Evolutionary conservation across 2,888 invertebrate genomes (phyloP).

Genomic region (Oscheius sp.): DNA sequence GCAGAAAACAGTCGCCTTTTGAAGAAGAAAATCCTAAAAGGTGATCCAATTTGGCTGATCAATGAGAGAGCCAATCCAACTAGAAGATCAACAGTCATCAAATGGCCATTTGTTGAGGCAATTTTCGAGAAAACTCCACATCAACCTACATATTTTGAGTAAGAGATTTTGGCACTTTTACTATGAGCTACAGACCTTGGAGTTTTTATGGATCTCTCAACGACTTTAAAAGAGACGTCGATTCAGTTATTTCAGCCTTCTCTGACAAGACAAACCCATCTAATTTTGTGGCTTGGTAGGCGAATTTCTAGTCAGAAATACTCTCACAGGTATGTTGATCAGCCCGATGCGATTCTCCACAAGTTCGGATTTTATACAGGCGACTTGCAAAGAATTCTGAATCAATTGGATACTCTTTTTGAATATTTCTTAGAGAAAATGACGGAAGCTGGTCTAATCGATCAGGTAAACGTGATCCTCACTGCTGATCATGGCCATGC

Average conservation of each 20-base stretch:
- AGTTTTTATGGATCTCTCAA: conserved; percentile 42
- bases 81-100: conserved; percentile 39
- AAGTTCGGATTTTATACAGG: conserved; percentile 70
- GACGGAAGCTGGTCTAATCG: conserved; percentile 52
- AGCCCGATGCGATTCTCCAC: conserved; percentile 70
- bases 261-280: conserved; percentile 61
- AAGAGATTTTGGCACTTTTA: not conserved
- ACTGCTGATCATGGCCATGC: conserved; percentile 73
- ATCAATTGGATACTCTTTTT: conserved; percentile 67
- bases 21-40: conserved; percentile 17
- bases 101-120: conserved; percentile 54
- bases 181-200: conserved; percentile 35
- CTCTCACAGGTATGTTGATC: conserved; percentile 67
- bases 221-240: conserved; percentile 64
- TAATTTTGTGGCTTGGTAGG: conserved; percentile 70
- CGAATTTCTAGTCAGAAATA: not conserved
- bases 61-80: conserved; percentile 37
- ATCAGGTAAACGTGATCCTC: conserved; percentile 71
- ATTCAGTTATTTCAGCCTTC: conserved; percentile 59
- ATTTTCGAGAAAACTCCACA: conserved; percentile 41
- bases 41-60: conserved; percentile 50
- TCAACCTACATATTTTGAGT: conserved; percentile 25
- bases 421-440: conserved; percentile 68
- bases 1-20: not conserved
- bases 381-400: conserved; percentile 56